phyloP scores from a whole-genome alignment of 1,140 invertebrate genomes.

The Scylla paramamosain region DNA sequence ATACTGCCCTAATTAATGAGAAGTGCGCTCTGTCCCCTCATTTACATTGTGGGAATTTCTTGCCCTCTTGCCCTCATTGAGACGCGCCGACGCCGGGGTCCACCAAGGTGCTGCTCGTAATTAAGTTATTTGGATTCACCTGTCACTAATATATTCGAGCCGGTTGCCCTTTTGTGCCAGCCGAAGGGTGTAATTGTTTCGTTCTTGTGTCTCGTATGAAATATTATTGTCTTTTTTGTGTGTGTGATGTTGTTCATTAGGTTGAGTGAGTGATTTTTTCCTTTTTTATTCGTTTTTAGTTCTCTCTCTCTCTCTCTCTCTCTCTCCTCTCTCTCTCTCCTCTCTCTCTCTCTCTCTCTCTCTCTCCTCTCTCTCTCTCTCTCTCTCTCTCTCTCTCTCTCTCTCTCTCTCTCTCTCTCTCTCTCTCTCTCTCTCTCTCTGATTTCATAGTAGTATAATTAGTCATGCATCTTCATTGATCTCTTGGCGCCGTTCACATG shows the following conservation, averaged over 20 bases:
- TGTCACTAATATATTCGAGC: constrained; percentile 13
- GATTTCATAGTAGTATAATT: neutral
- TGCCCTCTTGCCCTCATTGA: neutral
- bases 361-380: too few relatives aligned
- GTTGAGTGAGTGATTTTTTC: too few relatives aligned
- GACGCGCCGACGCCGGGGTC: neutral
- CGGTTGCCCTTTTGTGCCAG: neutral
- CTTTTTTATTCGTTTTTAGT: too few relatives aligned
- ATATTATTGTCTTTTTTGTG: neutral
- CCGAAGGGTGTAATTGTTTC: neutral
- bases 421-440: too few relatives aligned
- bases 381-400: too few relatives aligned
- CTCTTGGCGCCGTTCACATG: neutral
- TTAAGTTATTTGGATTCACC: neutral
- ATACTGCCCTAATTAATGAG: constrained; percentile 4
- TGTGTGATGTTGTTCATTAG: too few relatives aligned
- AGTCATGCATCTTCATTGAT: neutral
- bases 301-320: too few relatives aligned
- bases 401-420: too few relatives aligned
- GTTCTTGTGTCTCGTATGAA: neutral
- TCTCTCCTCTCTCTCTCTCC: too few relatives aligned
- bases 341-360: too few relatives aligned
- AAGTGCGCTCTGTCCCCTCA: neutral
- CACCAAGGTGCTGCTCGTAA: neutral
- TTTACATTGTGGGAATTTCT: neutral